Evolutionary conservation across 2,797 vertebrate genomes (phyloP).

Genomic region (Meda fulgida): DNA sequence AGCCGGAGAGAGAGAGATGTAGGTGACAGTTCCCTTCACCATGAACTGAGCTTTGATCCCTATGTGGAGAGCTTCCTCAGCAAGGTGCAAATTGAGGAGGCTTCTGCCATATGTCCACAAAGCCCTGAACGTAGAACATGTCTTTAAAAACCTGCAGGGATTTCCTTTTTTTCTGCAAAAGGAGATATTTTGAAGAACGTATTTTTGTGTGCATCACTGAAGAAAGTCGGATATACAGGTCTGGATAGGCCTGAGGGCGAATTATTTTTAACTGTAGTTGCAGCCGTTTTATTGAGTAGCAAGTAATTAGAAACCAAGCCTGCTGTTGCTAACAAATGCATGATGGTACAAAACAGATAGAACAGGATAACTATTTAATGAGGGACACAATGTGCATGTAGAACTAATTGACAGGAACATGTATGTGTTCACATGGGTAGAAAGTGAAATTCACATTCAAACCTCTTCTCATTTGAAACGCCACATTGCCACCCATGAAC

Average conservation of each 20-base stretch:
- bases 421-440: neutral
- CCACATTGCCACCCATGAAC: conserved; percentile 20
- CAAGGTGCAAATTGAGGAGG: conserved; percentile 70
- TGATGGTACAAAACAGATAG: conserved; percentile 41
- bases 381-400: neutral
- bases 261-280: neutral
- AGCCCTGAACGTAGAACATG: neutral
- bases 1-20: conserved; percentile 43
- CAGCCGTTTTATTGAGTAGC: neutral
- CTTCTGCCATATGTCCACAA: conserved; percentile 67
- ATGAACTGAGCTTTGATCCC: conserved; percentile 71
- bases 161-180: neutral
- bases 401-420: neutral
- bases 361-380: conserved; percentile 27
- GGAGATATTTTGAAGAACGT: neutral
- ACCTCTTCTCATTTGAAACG: neutral
- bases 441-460: conserved; percentile 6
- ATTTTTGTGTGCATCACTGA: neutral
- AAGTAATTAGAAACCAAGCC: neutral
- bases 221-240: neutral
- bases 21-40: conserved; percentile 57
- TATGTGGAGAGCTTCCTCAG: conserved; percentile 66
- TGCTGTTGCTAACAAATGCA: neutral
- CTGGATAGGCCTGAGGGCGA: neutral
- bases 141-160: neutral